Evolutionary conservation across 2,797 vertebrate species (phyloP).

Genomic region (Perodicticus potto): DNA sequence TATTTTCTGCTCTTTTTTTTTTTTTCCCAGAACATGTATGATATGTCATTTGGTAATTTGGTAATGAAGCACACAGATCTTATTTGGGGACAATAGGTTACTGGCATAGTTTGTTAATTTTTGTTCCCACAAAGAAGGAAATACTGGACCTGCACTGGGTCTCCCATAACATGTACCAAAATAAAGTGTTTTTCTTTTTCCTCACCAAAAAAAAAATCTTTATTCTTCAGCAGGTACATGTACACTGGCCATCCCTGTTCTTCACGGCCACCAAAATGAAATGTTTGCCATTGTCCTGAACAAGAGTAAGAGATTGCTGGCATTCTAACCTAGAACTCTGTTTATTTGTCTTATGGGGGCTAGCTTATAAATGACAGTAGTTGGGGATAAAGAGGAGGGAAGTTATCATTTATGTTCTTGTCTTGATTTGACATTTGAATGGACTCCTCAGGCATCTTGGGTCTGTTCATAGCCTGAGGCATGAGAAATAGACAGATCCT

Average conservation of each 20-base stretch:
- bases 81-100: neutral
- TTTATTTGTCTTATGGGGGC: neutral
- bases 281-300: neutral
- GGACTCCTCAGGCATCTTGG: neutral
- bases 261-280: neutral
- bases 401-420: neutral
- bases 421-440: neutral
- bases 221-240: slow-evolving; percentile 74
- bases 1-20: neutral
- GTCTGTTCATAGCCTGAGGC: neutral
- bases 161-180: neutral
- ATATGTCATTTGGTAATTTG: slow-evolving; percentile 22
- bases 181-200: neutral
- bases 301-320: neutral
- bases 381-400: neutral
- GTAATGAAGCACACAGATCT: neutral
- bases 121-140: neutral
- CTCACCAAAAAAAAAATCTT: slow-evolving; percentile 77
- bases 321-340: neutral
- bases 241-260: neutral
- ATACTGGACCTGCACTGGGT: neutral
- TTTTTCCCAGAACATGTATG: slow-evolving; percentile 22
- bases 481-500: neutral
- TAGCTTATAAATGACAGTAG: neutral
- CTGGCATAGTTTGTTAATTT: neutral